Base-by-base conservation (phyloP, 2,113 vertebrate genomes). In the Colaptes auratus region DNA sequence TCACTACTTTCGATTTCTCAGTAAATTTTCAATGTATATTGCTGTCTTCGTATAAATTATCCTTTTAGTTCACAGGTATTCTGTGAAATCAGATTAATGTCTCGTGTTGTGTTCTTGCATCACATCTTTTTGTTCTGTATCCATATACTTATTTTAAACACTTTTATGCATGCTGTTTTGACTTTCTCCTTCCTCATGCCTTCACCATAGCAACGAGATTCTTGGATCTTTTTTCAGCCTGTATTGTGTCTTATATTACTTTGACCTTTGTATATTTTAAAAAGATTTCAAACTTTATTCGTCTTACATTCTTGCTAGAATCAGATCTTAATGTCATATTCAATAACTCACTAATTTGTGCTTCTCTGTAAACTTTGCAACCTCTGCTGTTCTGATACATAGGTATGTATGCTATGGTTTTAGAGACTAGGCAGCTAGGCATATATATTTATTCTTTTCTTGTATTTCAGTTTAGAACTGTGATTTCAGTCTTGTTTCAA, bases 161-260 rank as follows among this genome's bases (percentile, higher is more conserved):
- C 39, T 63, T 63, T 94, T 94, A 91, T 86, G 36, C 60, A 50
- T 88, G 48, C 88, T 7, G 8, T 89, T 95, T 88, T 97, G 82
- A 81, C 66, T 93, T 92, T 81, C 31, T 92, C 30, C 87, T 96
- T 88, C 66, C 39, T 86, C 58, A 76, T 91, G 28, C 78, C 80
- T 94, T 95, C 93, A 89, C 93, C 90, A 94, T 95, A 96, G 97
- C 96, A 95, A 93, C 94, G 33, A 86, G 88, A 93, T 92, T 90
- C 67, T 89, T 87, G 92, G 72, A 82, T 86, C 56, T 86, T 94
- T 82, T 89, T 86, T 92, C 73, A 90, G 31, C 31, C 36, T 78
- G 21, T 81, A 20, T 86, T 86, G 75, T 75, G 53, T 83, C 42
- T 78, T 81, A 16, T 35, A 74, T 90, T 83, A 59, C 30, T 89